Conservation (phyloP, 2,113 vertebrate genomes). For the Lontra canadensis region DNA sequence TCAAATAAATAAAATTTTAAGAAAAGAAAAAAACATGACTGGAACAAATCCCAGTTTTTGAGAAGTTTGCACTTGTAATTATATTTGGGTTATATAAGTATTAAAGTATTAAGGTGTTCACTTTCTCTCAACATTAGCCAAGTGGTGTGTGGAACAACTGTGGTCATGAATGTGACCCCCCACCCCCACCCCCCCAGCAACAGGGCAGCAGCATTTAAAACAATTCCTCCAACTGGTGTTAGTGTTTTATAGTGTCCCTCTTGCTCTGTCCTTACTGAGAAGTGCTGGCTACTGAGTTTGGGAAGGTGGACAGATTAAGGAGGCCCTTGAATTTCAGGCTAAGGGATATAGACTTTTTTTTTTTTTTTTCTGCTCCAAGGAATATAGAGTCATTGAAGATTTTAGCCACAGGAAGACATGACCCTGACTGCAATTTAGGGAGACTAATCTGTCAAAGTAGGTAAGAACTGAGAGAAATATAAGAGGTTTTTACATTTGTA, state of each 20-base stretch:
- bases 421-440: neutral
- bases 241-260: neutral
- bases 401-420: neutral
- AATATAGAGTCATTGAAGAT: neutral
- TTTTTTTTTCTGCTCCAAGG: neutral
- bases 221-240: neutral
- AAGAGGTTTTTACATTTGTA: neutral
- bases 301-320: neutral
- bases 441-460: neutral
- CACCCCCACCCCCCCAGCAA: neutral
- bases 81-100: neutral
- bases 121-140: neutral
- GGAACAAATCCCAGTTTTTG: neutral
- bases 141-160: neutral
- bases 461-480: neutral
- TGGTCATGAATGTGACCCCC: neutral
- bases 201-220: neutral
- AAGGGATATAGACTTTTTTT: neutral
- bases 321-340: neutral
- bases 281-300: neutral
- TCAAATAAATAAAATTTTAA: too few species aligned
- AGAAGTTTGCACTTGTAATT: neutral
- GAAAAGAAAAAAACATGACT: neutral
- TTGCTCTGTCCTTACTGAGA: neutral
- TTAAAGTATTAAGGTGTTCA: slow-evolving; percentile 1